Conservation (phyloP, 2,113 vertebrate species). For the Smithornis capensis region DNA sequence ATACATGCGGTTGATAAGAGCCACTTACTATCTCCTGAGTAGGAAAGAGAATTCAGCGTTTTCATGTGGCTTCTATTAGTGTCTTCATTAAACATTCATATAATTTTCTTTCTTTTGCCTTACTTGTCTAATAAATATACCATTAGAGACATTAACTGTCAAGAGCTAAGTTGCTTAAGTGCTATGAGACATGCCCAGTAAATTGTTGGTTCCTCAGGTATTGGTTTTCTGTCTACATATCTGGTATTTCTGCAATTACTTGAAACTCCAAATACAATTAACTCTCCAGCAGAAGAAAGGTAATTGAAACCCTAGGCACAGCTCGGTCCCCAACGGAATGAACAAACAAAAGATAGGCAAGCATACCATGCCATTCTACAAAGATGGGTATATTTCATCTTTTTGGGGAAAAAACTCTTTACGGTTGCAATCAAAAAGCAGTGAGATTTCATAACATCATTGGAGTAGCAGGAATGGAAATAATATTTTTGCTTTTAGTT, state of each 20-base stretch:
- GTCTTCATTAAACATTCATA: conserved; percentile 62
- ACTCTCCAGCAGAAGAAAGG: conserved; percentile 6
- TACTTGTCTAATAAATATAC: conserved; percentile 55
- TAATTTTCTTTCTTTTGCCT: conserved; percentile 15
- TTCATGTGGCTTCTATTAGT: conserved; percentile 4
- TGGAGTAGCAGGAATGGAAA: not conserved
- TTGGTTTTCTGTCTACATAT: conserved; percentile 54
- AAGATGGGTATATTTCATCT: not conserved
- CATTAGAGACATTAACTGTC: conserved; percentile 35
- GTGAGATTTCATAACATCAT: not conserved
- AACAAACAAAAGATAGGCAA: not conserved
- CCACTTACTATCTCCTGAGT: conserved; percentile 10
- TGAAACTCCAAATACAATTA: conserved; percentile 48
- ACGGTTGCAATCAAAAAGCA: not conserved
- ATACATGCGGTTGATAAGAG: not conserved
- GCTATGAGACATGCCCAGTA: not conserved
- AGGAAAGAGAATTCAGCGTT: conserved; percentile 24
- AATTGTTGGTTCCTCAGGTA: conserved; percentile 24
- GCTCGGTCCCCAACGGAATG: not conserved
- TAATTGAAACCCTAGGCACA: conserved; percentile 39
- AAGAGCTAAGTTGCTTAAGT: conserved; percentile 52
- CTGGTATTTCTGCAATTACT: conserved; percentile 1
- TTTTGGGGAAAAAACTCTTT: not conserved
- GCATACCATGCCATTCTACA: not conserved
- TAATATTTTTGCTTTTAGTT: not conserved